These are phyloP conservation scores for Aphrocallistes beatrix DNA, from an alignment of 37 sponge, comb jelly and placozoan species.

Conservation along the genomic window DNA sequence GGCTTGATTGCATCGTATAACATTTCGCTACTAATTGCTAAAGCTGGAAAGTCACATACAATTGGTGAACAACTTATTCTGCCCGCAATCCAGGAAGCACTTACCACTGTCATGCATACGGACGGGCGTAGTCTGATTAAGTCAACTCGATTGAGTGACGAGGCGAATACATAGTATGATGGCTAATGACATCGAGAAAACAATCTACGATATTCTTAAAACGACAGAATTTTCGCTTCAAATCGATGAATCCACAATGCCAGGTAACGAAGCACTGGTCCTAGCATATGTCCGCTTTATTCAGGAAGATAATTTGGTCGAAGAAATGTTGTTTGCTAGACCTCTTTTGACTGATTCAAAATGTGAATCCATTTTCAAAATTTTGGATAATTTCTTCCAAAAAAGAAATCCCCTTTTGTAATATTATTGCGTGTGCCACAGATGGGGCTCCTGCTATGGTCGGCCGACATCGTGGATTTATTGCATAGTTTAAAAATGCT, in stretches of 20 bases:
- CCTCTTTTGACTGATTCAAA: neutral
- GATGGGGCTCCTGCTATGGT: conserved; percentile 10
- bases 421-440: conserved; percentile 6
- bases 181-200: conserved; percentile 14
- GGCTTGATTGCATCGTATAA: conserved; percentile 5
- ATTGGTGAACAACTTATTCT: neutral
- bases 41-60: neutral
- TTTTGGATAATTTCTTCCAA: neutral
- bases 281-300: conserved; percentile 2
- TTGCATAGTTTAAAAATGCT: neutral
- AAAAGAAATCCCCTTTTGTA: neutral
- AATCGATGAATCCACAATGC: conserved; percentile 17
- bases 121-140: conserved; percentile 4
- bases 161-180: neutral
- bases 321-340: conserved; percentile 12
- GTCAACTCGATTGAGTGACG: neutral
- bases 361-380: neutral
- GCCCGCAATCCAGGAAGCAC: neutral
- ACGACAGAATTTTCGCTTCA: neutral
- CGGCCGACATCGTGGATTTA: neutral
- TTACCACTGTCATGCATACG: conserved; percentile 15
- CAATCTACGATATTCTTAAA: neutral
- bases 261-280: conserved; percentile 17
- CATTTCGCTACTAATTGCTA: conserved; percentile 9
- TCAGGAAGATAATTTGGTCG: neutral